These are phyloP conservation scores for Varanus salvator DNA, from an alignment of 2,113 vertebrate species.

Conservation along the genomic window DNA sequence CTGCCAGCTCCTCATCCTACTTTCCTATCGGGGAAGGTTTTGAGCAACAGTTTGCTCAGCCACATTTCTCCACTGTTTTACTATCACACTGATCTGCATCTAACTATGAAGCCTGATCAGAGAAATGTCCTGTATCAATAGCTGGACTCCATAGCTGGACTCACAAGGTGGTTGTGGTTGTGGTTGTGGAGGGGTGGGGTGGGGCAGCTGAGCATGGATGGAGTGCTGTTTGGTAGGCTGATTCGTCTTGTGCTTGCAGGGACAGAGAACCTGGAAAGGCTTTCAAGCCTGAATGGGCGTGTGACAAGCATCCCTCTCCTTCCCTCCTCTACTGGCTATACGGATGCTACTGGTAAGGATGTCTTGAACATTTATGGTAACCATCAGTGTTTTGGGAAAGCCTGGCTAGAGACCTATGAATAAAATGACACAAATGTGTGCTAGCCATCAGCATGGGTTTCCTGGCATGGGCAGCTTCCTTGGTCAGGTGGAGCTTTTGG, in stretches of 20 bases:
- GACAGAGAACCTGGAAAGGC: slow-evolving; percentile 66
- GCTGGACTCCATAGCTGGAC: background rate
- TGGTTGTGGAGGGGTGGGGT: too few species aligned
- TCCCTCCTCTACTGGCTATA: slow-evolving; percentile 52
- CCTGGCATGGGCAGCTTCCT: too few species aligned
- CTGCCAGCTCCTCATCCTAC: background rate
- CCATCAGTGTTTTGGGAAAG: background rate
- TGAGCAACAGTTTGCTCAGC: background rate
- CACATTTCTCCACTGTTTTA: background rate
- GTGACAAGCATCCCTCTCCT: slow-evolving; percentile 17
- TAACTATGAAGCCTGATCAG: background rate
- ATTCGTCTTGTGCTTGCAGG: slow-evolving; percentile 23
- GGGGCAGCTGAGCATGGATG: too few species aligned
- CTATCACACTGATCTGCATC: background rate
- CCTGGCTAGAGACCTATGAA: background rate
- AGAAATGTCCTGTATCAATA: background rate
- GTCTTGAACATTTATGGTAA: background rate
- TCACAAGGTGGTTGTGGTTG: background rate
- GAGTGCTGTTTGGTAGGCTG: too few species aligned
- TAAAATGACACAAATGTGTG: background rate
- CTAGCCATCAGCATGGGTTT: background rate
- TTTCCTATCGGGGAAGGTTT: background rate
- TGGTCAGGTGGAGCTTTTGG: background rate
- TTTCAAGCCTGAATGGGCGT: slow-evolving; percentile 27
- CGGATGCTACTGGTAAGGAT: slow-evolving; percentile 68